Evolutionary conservation across 1,140 invertebrate genomes (phyloP), one percentile per base, ranked within the genome.

Genomic region (Aplysia californica): DNA sequence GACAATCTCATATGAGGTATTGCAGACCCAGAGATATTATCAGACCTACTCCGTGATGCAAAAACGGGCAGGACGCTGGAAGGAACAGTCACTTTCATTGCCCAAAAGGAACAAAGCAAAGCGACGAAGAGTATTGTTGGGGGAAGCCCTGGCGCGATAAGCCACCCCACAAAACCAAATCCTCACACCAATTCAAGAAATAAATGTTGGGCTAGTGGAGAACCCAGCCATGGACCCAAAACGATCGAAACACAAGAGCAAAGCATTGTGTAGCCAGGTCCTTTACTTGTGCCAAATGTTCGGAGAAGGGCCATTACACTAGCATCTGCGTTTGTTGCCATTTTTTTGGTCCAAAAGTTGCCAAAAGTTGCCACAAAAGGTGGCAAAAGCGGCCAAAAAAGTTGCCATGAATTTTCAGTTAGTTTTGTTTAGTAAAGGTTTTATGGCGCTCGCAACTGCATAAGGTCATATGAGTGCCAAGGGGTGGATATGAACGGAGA

Each of bases 51-150:
- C 4, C 26, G 64, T 31, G 29, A 29, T n/a, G 29, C 64, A 3
- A 66, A 20, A 21, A 73, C 78, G 41, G 58, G 67, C 41, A 79
- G 80, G 79, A 69, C 76, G 5, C 33, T 80, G 10, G 76, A 81
- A 26, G 70, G 81, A n/a, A 59, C 75, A 0, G 38, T 56, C 33
- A 21, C 69, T n/a, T 80, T 80, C 64, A 64, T 80, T 23, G 76
- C 78, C 58, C 70, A 73, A 0, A 80, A 82, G 38, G 79, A 79
- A 38, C 5, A 77, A 2, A 79, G 81, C 3, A 82, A 82, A 74
- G 72, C 76, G 2, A 77, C 77, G 4, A 72, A 71, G 31, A 77
- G 78, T 20, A 20, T 64, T 18, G 55, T 80, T 15, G 6, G 76
- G 23, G 75, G n/a, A 18, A 3, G 0, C 2, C 65, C 61, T 0